Evolutionary conservation across 37 sponge, comb jelly and placozoan genomes (phyloP).

Genomic region (Chondrosia reniformis): DNA sequence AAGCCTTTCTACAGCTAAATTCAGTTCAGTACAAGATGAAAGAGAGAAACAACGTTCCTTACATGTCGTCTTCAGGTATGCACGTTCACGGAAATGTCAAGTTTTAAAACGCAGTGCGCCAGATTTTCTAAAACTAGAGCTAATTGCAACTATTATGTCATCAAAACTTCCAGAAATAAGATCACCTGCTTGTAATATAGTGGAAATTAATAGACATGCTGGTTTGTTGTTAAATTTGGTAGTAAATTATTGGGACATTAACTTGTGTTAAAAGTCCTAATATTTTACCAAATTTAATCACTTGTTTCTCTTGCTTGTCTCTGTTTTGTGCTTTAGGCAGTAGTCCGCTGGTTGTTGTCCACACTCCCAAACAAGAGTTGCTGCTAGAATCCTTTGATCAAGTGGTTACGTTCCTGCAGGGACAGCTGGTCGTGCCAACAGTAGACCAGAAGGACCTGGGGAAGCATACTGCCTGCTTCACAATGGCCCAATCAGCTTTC

Average conservation of each 20-base stretch:
- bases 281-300: neutral
- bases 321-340: neutral
- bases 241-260: too few species aligned
- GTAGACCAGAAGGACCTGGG: neutral
- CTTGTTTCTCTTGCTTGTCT: neutral
- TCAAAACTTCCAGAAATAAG: too few species aligned
- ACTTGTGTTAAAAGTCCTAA: too few species aligned
- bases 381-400: neutral
- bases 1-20: neutral
- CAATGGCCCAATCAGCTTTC: constrained; percentile 1
- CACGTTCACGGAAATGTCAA: neutral
- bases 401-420: constrained; percentile 17
- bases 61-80: neutral
- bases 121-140: neutral
- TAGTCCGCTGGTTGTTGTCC: neutral
- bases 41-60: neutral
- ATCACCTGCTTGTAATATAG: too few species aligned
- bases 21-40: neutral
- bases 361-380: neutral
- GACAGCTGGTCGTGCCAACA: neutral
- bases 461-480: constrained; percentile 8
- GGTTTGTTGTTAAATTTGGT: too few species aligned
- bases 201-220: too few species aligned
- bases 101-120: neutral
- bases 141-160: neutral